Percentiles rank a stretch among this genome's conserved stretches.
phyloP scores from a whole-genome alignment of 2,113 vertebrate genomes.

The Perca fluviatilis region DNA sequence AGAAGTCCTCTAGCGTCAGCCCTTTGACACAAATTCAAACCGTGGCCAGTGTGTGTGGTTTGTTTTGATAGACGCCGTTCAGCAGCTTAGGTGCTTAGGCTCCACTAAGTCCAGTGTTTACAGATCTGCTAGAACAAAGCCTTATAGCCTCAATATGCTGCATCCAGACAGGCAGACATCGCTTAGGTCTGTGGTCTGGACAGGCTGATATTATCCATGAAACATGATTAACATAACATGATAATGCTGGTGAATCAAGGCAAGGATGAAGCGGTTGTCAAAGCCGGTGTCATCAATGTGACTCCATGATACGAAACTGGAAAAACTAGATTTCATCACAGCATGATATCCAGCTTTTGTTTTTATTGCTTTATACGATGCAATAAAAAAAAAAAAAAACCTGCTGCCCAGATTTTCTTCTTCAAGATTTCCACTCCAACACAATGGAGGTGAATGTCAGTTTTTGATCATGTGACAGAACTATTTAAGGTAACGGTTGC shows the following conservation, averaged over 20 bases:
- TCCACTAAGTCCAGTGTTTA: slow-evolving; percentile 71
- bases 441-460: neutral
- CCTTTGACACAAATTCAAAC: slow-evolving; percentile 44
- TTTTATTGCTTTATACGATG: neutral
- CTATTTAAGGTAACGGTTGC: too few relatives aligned
- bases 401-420: too few relatives aligned
- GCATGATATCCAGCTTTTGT: neutral
- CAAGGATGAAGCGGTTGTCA: neutral
- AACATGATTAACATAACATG: slow-evolving; percentile 30
- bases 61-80: slow-evolving; percentile 68
- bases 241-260: slow-evolving; percentile 31
- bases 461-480: too few relatives aligned
- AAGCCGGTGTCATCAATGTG: slow-evolving; percentile 11
- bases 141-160: slow-evolving; percentile 56
- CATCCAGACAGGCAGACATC: slow-evolving; percentile 45
- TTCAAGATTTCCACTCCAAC: neutral
- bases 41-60: slow-evolving; percentile 32
- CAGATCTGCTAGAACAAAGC: slow-evolving; percentile 61
- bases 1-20: slow-evolving; percentile 20
- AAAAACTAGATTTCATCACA: slow-evolving; percentile 13
- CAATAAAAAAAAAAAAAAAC: too few relatives aligned
- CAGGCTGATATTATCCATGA: slow-evolving; percentile 37
- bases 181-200: slow-evolving; percentile 43
- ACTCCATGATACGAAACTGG: neutral
- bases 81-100: slow-evolving; percentile 54